These are phyloP conservation scores for Loxodonta africana DNA, from an alignment of 2,113 vertebrate species.

Conservation along the genomic window DNA sequence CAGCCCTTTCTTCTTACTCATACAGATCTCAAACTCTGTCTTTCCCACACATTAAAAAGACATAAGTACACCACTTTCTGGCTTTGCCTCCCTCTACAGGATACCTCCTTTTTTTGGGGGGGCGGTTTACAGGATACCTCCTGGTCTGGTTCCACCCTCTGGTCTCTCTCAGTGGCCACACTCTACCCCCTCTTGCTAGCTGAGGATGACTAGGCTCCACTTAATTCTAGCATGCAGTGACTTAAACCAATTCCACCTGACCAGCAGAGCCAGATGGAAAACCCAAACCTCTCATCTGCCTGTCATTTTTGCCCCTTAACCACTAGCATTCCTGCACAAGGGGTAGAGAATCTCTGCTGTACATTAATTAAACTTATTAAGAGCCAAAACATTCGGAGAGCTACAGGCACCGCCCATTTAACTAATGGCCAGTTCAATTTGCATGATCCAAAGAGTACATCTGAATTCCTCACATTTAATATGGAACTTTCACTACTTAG, in stretches of 20 bases:
- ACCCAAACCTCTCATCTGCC: slow-evolving; percentile 29
- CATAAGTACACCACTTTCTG: background rate
- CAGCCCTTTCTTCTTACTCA: slow-evolving; percentile 35
- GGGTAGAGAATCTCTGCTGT: background rate
- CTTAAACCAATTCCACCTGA: slow-evolving; percentile 31
- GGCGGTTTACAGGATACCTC: background rate
- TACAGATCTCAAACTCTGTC: background rate
- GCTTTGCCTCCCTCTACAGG: background rate
- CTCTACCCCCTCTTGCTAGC: background rate
- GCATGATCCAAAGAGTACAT: slow-evolving; percentile 3
- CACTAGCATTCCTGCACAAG: slow-evolving; percentile 6
- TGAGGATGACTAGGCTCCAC: background rate
- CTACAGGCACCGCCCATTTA: background rate
- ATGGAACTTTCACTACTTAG: background rate
- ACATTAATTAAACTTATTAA: slow-evolving; percentile 39
- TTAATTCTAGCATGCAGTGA: slow-evolving; percentile 20
- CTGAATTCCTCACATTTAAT: slow-evolving; percentile 44
- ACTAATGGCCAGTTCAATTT: slow-evolving; percentile 40
- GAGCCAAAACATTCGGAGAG: slow-evolving; percentile 33
- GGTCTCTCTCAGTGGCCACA: background rate
- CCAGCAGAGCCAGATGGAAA: background rate
- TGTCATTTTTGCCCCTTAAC: slow-evolving; percentile 28
- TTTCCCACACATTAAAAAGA: background rate
- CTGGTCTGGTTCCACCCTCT: background rate
- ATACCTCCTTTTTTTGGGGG: background rate